Evolutionary conservation across 30 jellyfish, hydroid and myxozoan genomes (phyloP).

Genomic region (Rhopilema esculentum): DNA sequence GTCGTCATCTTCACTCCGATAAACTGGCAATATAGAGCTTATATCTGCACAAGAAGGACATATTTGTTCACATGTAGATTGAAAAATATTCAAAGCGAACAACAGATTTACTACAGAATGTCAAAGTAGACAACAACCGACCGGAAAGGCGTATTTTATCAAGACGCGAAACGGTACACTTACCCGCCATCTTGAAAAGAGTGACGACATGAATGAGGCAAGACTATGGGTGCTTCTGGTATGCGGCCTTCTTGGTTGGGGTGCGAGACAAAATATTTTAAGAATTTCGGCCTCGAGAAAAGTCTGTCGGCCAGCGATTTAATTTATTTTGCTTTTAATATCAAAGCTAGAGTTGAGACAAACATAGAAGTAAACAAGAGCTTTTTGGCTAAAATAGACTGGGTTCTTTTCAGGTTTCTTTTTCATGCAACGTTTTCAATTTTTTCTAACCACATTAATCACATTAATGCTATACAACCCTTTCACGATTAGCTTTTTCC

Average conservation of each 20-base stretch:
- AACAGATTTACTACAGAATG: not conserved
- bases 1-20: conserved; percentile 82
- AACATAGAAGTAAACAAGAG: too few species aligned
- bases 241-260: conserved; percentile 42
- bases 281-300: not conserved
- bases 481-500: too few species aligned
- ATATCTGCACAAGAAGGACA: conserved; percentile 54
- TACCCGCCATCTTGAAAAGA: conserved; percentile 80
- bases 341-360: too few species aligned
- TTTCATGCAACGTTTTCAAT: too few species aligned
- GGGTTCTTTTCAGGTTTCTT: too few species aligned
- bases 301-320: too few species aligned
- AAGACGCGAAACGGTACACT: conserved; percentile 24
- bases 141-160: not conserved
- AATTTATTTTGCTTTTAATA: too few species aligned
- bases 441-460: too few species aligned
- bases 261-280: not conserved
- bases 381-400: too few species aligned
- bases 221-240: conserved; percentile 40
- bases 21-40: conserved; percentile 77
- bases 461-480: too few species aligned
- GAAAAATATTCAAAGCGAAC: not conserved
- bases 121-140: not conserved
- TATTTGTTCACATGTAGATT: not conserved
- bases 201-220: conserved; percentile 21